Evolutionary conservation across 1,140 invertebrate genomes (phyloP).

Genomic region (Neodiprion pinetum): DNA sequence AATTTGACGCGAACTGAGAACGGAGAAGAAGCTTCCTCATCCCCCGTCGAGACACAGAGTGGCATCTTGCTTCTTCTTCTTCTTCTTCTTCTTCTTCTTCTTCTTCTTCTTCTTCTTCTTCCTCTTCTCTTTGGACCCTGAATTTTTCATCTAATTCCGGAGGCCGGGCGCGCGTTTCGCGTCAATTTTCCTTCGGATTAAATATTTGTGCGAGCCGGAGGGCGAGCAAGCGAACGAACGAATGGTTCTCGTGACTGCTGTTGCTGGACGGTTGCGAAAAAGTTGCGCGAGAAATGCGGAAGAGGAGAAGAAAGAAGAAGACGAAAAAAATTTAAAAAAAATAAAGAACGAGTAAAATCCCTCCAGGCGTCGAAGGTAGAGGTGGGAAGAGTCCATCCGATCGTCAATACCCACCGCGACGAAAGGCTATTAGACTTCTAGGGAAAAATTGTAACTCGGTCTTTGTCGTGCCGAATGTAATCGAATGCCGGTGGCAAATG

Average conservation of each 20-base stretch:
- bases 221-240: neutral
- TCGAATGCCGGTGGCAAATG: too few species aligned
- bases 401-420: neutral
- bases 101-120: neutral
- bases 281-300: neutral
- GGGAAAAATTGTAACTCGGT: neutral
- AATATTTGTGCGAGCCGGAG: slow-evolving; percentile 17
- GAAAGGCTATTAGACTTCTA: neutral
- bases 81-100: too few species aligned
- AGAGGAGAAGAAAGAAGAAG: neutral
- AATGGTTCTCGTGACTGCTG: neutral
- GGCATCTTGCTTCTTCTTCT: neutral
- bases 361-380: too few species aligned
- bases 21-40: neutral
- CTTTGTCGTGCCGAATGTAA: neutral
- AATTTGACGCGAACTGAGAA: neutral
- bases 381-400: neutral
- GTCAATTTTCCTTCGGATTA: slow-evolving; percentile 22
- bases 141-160: slow-evolving; percentile 37
- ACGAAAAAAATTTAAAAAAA: neutral
- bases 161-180: slow-evolving; percentile 12
- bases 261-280: slow-evolving; percentile 11
- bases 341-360: neutral
- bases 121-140: slow-evolving; percentile 15
- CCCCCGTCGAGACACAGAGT: neutral